phyloP scores from a whole-genome alignment of 1,140 invertebrate genomes.

The Drosophila parvula region DNA sequence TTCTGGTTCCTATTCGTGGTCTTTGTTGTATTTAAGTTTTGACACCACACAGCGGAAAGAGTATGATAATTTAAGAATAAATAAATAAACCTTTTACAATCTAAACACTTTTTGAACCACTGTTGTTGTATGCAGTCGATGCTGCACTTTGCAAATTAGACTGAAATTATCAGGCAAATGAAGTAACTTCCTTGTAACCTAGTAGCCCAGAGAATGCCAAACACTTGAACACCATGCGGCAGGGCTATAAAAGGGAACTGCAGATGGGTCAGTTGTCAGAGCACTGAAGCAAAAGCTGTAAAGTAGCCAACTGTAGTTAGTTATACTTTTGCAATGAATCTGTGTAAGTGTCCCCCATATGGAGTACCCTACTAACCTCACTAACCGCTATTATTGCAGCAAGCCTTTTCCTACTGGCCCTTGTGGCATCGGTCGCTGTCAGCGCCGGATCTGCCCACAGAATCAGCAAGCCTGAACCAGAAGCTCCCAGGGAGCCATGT shows the following conservation, averaged over 20 bases:
- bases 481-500: constrained; percentile 20
- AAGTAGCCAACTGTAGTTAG: constrained; percentile 54
- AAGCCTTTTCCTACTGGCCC: constrained; percentile 45
- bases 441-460: constrained; percentile 17
- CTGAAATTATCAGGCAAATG: constrained; percentile 18
- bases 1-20: too few relatives aligned
- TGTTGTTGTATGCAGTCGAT: not conserved
- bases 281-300: constrained; percentile 46
- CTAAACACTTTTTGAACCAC: not conserved
- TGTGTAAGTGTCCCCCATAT: constrained; percentile 44
- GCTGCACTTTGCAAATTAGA: constrained; percentile 44
- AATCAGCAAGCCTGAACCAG: constrained; percentile 9
- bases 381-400: constrained; percentile 34
- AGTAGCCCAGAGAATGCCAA: constrained; percentile 3
- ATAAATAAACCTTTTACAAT: not conserved
- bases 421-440: constrained; percentile 40
- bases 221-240: not conserved
- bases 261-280: constrained; percentile 16
- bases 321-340: constrained; percentile 64
- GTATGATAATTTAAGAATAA: too few relatives aligned
- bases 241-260: constrained; percentile 54
- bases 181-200: constrained; percentile 25
- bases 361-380: not conserved
- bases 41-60: too few relatives aligned
- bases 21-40: too few relatives aligned